Evolutionary conservation across 1,140 invertebrate species (phyloP).

Genomic region (Cotesia vestalis): DNA sequence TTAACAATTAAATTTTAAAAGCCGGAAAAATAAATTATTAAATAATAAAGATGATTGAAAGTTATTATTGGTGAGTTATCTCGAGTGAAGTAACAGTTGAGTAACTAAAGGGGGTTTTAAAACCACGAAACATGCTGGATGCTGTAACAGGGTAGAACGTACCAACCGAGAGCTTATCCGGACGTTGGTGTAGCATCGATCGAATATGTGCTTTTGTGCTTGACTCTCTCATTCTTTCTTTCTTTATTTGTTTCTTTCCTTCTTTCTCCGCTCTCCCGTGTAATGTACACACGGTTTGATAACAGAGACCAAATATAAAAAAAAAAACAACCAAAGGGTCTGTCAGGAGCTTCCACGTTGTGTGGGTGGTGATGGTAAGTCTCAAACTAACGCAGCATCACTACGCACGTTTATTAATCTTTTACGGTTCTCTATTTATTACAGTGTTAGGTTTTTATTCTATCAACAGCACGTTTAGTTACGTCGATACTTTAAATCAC

Average conservation of each 20-base stretch:
- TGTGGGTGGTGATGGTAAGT: not conserved
- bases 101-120: too few species aligned
- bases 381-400: slow-evolving; percentile 3
- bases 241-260: not conserved
- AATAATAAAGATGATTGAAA: too few species aligned
- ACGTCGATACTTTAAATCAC: too few species aligned
- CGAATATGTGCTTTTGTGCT: slow-evolving; percentile 34
- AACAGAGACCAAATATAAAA: too few species aligned
- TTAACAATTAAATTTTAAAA: not conserved
- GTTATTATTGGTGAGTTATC: too few species aligned
- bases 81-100: too few species aligned
- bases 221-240: slow-evolving; percentile 17
- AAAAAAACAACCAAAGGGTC: too few species aligned
- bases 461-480: too few species aligned
- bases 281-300: not conserved
- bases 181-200: slow-evolving; percentile 34
- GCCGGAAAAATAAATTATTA: too few species aligned
- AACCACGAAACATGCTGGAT: not conserved
- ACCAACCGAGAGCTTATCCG: slow-evolving; percentile 28
- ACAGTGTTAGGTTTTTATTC: not conserved
- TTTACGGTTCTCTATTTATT: not conserved
- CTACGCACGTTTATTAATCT: not conserved
- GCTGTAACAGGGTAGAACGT: slow-evolving; percentile 9
- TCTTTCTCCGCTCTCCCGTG: not conserved
- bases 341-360: too few species aligned